A percentile compares a stretch with the other conserved stretches of the same genome.
Evolutionary conservation across 1,140 invertebrate species (phyloP).

Genomic region (Notospermus geniculatus): DNA sequence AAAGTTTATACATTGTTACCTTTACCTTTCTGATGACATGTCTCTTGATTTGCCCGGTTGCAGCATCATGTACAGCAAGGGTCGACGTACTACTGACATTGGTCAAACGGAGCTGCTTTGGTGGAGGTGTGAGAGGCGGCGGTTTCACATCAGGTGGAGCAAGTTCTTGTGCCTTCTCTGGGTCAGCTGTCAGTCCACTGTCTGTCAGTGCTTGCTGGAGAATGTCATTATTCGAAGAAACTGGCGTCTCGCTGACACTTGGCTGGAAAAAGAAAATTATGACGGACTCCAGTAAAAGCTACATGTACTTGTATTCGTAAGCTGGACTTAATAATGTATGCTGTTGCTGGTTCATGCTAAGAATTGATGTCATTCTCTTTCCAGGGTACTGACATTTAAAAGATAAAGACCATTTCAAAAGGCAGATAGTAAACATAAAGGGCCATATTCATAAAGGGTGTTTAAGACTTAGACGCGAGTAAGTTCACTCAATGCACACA

Average conservation of each 20-base stretch:
- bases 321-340: too few species aligned
- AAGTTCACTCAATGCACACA: too few species aligned
- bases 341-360: too few species aligned
- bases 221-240: constrained; percentile 55
- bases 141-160: background rate
- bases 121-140: constrained; percentile 7
- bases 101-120: background rate
- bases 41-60: constrained; percentile 51
- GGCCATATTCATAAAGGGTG: too few species aligned
- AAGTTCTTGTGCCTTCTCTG: constrained; percentile 33
- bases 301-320: too few species aligned
- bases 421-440: too few species aligned
- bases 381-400: too few species aligned
- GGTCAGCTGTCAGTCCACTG: constrained; percentile 57
- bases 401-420: too few species aligned
- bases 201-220: constrained; percentile 63
- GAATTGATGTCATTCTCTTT: too few species aligned
- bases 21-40: constrained; percentile 59
- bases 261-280: too few species aligned
- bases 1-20: background rate
- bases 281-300: too few species aligned
- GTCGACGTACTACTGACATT: constrained; percentile 25
- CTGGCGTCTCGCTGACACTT: background rate
- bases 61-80: constrained; percentile 50
- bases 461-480: too few species aligned